Base-by-base conservation (phyloP, 2,113 vertebrate genomes). In the Alethe castanea region DNA sequence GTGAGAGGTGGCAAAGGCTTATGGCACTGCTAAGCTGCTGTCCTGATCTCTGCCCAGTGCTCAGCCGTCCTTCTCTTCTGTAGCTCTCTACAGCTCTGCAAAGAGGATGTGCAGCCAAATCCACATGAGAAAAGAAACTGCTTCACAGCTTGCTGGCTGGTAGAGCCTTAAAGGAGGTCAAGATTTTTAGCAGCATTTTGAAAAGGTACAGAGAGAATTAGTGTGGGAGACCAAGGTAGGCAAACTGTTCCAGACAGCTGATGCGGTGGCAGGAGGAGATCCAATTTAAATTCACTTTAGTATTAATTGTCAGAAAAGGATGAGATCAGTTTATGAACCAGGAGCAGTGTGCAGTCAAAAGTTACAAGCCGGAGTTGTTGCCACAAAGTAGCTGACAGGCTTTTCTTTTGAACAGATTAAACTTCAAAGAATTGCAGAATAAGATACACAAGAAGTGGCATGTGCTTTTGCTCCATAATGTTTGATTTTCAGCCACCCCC, bases 341-440 rank as follows among this genome's bases (percentile, higher is more conserved):
- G 53, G 70, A 97, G 86, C 83, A 88, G 80, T 28, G 23, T 65
- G 82, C 90, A 96, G 90, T 94, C 95, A 77, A 87, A 97, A 96
- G 96, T 97, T 97, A 95, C 96, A 95, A 96, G 94, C 65, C 88
- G 1, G 11, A 94, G 93, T 94, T 96, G 91, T 96, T 96, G 93
- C 96, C 96, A 95, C 90, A 93, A 96, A 97, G 95, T 88, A 96
- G 95, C 96, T 97, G 91, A 97, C 96, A 95, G 62, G 97, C 95
- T 97, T 97, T 97, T 95, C 96, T 92, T 97, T 94, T 45, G 26
- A 88, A 95, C 96, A 97, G 97, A 97, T 97, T 97, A 97, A 96
- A 97, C 97, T 97, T 97, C 97, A 97, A 97, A 97, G 97, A 97
- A 97, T 90, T 69, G 79, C 67, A 92, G 95, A 96, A 91, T 95